Conservation (phyloP, 2,888 invertebrate genomes). For the Galerucella pusilla region DNA sequence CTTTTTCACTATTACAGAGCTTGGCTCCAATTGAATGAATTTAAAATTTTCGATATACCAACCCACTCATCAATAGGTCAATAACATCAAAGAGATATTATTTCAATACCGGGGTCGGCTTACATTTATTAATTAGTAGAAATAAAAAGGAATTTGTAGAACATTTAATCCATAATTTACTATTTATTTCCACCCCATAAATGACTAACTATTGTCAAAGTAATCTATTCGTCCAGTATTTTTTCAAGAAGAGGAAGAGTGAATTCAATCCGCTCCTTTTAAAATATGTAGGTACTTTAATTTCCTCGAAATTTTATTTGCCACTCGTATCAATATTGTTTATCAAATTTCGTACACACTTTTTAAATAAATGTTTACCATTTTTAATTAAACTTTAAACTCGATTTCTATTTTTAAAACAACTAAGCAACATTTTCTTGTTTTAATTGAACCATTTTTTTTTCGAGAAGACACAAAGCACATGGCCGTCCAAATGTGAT, state of each 20-base stretch:
- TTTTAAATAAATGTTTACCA: conserved; percentile 29
- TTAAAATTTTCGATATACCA: conserved; percentile 23
- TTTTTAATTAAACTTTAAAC: conserved; percentile 21
- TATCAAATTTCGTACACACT: conserved; percentile 23
- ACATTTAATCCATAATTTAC: too few species aligned
- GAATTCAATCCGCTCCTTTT: too few species aligned
- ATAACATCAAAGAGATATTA: conserved; percentile 13
- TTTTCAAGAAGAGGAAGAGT: too few species aligned
- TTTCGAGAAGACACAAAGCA: conserved; percentile 10
- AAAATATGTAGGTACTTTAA: too few species aligned
- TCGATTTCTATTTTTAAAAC: conserved; percentile 27
- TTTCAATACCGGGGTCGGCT: not conserved
- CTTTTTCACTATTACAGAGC: conserved; percentile 14
- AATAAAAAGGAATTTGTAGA: too few species aligned
- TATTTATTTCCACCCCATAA: too few species aligned
- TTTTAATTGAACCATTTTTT: conserved; percentile 20
- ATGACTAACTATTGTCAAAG: too few species aligned
- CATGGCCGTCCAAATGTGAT: conserved; percentile 16
- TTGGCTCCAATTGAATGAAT: not conserved
- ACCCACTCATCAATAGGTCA: conserved; percentile 22
- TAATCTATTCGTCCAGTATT: too few species aligned
- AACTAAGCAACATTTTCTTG: conserved; percentile 11
- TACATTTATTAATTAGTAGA: too few species aligned
- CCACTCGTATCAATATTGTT: conserved; percentile 18
- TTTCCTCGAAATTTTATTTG: too few species aligned